Base-by-base conservation (phyloP, 1,140 invertebrate species). In the Papilio glaucus region DNA sequence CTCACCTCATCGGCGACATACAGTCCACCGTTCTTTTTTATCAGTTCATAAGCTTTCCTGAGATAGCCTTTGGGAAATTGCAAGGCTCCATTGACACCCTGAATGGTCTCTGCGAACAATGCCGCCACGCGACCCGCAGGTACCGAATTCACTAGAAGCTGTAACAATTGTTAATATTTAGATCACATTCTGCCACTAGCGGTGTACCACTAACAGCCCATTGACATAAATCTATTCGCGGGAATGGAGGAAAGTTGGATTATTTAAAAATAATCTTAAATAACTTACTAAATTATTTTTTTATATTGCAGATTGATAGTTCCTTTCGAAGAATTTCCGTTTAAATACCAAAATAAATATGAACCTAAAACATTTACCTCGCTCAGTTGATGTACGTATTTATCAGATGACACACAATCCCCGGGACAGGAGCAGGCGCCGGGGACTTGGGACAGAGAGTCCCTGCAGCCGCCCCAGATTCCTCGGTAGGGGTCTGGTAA, bases 51-150 rank as follows among this genome's bases (percentile, higher is more conserved):
- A 0, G 97, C 97, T 80, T 95, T 95, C 81, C 97, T 97, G 0
- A 99, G 83, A 86, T 97, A 99, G 5, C 96, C 96, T 84, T 96
- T 97, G 0, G 99, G 98, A 88, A 96, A 99, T 88, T 99, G 98
- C 0, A 99, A 96, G 0, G 95, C 94, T 12, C 98, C 99, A 41
- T 88, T 89, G 0, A 88, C 86, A 8, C 98, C 98, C 93, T 99
- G 98, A 80, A 99, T 99, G 4, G 97, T 97, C 93, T 99, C 99
- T 0, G 97, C 97, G 87, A 99, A 97, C 84, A 99, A 96, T 13
- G 95, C 98, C 3, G 98, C 98, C 26, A 98, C 94, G 82, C 94
- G 95, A 9, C 95, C 95, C 71, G 88, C 88, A 0, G 98, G 96
- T 61, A 98, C 85, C 13, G 96, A 96, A 84, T 96, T 96, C 71